Evolutionary conservation across 2,888 invertebrate genomes (phyloP).

Genomic region (Leucoptera coffeella): DNA sequence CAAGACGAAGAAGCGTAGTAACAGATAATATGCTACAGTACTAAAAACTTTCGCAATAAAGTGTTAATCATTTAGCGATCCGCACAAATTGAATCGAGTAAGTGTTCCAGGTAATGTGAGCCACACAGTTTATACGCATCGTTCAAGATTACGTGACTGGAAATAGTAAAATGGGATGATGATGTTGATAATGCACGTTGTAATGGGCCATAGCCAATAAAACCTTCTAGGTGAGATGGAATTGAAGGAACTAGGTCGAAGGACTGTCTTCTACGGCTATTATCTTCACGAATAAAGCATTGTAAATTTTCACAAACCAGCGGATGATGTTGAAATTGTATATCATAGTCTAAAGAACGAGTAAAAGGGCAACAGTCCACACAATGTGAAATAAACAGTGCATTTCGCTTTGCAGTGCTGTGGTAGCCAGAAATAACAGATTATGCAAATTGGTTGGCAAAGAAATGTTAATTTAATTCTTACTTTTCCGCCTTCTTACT

Average conservation of each 20-base stretch:
- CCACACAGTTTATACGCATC: constrained; percentile 42
- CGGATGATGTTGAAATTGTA: too few species aligned
- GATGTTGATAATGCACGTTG: constrained; percentile 53
- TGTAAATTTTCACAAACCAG: too few species aligned
- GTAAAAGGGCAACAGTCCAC: too few species aligned
- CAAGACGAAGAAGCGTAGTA: too few species aligned
- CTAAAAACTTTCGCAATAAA: constrained; percentile 21
- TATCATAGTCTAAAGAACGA: too few species aligned
- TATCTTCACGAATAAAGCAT: too few species aligned
- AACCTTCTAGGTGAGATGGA: constrained; percentile 53
- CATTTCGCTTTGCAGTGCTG: too few species aligned
- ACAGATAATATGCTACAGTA: constrained; percentile 18
- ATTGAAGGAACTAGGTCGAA: constrained; percentile 48
- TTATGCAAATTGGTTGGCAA: too few species aligned
- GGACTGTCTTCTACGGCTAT: too few species aligned
- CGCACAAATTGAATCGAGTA: constrained; percentile 21
- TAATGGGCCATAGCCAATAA: constrained; percentile 51
- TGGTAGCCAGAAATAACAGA: too few species aligned
- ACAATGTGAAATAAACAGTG: too few species aligned
- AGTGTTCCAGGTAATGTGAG: constrained; percentile 13
- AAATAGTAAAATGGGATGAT: constrained; percentile 53
- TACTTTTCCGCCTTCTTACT: constrained; percentile 3
- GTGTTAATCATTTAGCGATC: constrained; percentile 17
- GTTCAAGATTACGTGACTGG: constrained; percentile 50
- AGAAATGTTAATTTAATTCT: constrained; percentile 4